These are phyloP conservation scores for Drosophila murphyi DNA, from an alignment of 1,140 invertebrate species.

Conservation along the genomic window DNA sequence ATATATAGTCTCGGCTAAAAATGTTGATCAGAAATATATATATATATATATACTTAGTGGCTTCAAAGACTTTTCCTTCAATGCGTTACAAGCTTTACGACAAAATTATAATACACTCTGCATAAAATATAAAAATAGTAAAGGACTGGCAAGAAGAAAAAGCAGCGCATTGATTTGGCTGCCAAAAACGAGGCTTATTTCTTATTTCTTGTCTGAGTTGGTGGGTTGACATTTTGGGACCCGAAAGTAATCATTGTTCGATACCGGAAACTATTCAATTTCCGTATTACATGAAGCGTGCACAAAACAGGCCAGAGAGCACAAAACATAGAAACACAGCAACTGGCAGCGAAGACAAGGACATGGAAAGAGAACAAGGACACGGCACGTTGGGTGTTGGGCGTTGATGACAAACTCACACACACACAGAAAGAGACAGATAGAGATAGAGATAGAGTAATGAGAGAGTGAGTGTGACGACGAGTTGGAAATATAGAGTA, in stretches of 20 bases:
- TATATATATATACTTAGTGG: too few species aligned
- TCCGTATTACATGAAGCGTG: slow-evolving; percentile 76
- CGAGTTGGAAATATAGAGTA: background rate
- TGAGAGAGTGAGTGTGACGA: too few species aligned
- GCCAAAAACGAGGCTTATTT: background rate
- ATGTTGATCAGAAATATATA: too few species aligned
- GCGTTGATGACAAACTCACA: slow-evolving; percentile 7
- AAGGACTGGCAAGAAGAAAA: background rate
- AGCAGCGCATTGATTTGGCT: slow-evolving; percentile 18
- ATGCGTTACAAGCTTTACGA: too few species aligned
- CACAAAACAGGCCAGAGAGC: slow-evolving; percentile 41
- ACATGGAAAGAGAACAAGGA: slow-evolving; percentile 12
- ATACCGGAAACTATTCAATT: slow-evolving; percentile 84
- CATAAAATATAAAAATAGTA: background rate
- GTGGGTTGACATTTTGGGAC: slow-evolving; percentile 37
- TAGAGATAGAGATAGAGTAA: background rate
- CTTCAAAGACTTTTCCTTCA: too few species aligned
- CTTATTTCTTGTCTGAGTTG: slow-evolving; percentile 20
- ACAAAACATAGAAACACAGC: slow-evolving; percentile 13
- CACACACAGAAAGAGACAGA: background rate
- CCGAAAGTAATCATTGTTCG: slow-evolving; percentile 78
- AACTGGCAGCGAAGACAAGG: background rate
- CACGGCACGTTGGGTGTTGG: slow-evolving; percentile 23
- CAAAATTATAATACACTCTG: too few species aligned
- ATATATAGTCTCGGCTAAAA: too few species aligned